phyloP scores from a whole-genome alignment of 1,140 invertebrate genomes.

The Pogonus chalceus region DNA sequence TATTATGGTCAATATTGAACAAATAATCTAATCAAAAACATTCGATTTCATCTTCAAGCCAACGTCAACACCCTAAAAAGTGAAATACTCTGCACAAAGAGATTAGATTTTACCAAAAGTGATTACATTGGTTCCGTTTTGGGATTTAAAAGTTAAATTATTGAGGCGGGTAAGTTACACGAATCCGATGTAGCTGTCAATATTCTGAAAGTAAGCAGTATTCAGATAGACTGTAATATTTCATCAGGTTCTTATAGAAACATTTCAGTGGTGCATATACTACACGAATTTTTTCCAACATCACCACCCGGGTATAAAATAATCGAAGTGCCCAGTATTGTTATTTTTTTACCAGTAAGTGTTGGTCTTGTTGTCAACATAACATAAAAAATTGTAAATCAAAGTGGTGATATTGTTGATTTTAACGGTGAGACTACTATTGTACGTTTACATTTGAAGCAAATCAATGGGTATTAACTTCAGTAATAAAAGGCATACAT shows the following conservation, averaged over 20 bases:
- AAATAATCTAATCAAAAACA: not conserved
- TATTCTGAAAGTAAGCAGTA: slow-evolving; percentile 20
- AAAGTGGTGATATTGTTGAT: slow-evolving; percentile 22
- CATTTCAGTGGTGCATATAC: slow-evolving; percentile 20
- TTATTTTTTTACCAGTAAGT: slow-evolving; percentile 30
- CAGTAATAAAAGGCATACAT: not conserved
- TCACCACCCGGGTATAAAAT: slow-evolving; percentile 25
- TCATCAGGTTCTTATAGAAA: slow-evolving; percentile 25
- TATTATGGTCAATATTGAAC: not conserved
- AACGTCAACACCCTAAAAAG: slow-evolving; percentile 23
- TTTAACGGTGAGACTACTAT: slow-evolving; percentile 21
- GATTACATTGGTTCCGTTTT: slow-evolving; percentile 16
- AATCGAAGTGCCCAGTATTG: slow-evolving; percentile 21
- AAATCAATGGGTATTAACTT: not conserved
- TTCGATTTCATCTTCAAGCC: slow-evolving; percentile 9
- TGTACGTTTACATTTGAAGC: slow-evolving; percentile 20
- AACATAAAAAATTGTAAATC: slow-evolving; percentile 19
- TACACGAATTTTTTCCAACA: slow-evolving; percentile 27
- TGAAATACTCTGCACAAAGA: slow-evolving; percentile 13
- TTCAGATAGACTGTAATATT: slow-evolving; percentile 23
- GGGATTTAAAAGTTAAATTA: slow-evolving; percentile 15
- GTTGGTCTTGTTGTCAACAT: slow-evolving; percentile 18
- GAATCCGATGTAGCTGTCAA: slow-evolving; percentile 17
- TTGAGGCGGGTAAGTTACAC: slow-evolving; percentile 13
- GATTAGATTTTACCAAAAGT: slow-evolving; percentile 17